Evolutionary conservation across 2,888 invertebrate genomes (phyloP).

Genomic region (Drosophila austrosaltans): DNA sequence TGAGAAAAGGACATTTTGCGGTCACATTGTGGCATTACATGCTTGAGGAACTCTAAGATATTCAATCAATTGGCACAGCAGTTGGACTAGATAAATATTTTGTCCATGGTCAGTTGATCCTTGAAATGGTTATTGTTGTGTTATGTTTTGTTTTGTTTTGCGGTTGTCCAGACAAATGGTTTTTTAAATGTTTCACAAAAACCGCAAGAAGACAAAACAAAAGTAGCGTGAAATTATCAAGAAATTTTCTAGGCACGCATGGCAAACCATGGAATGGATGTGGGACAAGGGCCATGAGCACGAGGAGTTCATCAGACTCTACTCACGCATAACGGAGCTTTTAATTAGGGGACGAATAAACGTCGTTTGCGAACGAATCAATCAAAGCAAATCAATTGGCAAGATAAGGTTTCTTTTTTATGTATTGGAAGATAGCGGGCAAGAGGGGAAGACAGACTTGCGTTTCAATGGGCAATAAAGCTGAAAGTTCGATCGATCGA

Average conservation of each 20-base stretch:
- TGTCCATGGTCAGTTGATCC: constrained; percentile 46
- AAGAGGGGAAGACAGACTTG: background rate
- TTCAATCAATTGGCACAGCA: constrained; percentile 1
- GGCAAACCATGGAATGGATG: background rate
- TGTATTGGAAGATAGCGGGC: constrained; percentile 15
- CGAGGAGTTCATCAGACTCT: background rate
- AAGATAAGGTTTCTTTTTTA: constrained; percentile 2
- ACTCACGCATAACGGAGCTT: constrained; percentile 67
- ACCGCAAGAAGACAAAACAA: constrained; percentile 23
- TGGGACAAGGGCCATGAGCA: background rate
- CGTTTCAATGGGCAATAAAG: constrained; percentile 46
- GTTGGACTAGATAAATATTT: constrained; percentile 23
- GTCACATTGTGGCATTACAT: constrained; percentile 37
- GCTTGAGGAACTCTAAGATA: constrained; percentile 23
- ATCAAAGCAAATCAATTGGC: constrained; percentile 43
- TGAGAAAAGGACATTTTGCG: constrained; percentile 27
- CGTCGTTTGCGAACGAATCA: constrained; percentile 61
- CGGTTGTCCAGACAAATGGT: constrained; percentile 52
- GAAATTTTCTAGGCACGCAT: constrained; percentile 50
- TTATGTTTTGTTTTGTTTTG: background rate
- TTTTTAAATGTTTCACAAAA: constrained; percentile 62
- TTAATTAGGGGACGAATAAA: constrained; percentile 61
- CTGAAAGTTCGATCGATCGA: constrained; percentile 31
- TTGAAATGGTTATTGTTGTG: constrained; percentile 11
- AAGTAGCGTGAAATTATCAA: constrained; percentile 55